A percentile compares a stretch with the other conserved stretches of the same genome.
phyloP scores from a whole-genome alignment of 2,113 vertebrate genomes.

The Ondatra zibethicus region DNA sequence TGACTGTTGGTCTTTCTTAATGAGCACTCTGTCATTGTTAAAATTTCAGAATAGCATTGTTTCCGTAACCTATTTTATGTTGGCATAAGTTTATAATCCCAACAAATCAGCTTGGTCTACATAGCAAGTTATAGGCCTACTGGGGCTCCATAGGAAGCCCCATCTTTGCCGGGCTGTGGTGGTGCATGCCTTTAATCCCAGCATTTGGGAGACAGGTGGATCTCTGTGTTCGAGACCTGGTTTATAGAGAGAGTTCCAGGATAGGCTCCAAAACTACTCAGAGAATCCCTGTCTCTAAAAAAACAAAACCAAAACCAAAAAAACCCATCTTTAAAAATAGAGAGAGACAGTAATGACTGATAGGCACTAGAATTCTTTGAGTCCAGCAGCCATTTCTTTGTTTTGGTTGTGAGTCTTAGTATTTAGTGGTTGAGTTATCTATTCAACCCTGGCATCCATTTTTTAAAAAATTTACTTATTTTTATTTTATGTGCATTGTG shows the following conservation, averaged over 20 bases:
- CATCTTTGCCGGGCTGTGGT: too few relatives aligned
- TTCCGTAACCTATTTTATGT: background rate
- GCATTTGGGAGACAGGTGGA: too few relatives aligned
- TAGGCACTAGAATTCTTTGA: background rate
- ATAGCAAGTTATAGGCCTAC: background rate
- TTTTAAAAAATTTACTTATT: too few relatives aligned
- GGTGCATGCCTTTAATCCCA: too few relatives aligned
- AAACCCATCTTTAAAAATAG: too few relatives aligned
- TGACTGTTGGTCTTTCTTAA: slow-evolving; percentile 21
- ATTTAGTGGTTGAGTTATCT: background rate
- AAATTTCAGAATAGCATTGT: background rate
- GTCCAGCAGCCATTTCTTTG: background rate
- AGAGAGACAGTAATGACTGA: background rate
- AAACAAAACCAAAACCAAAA: too few relatives aligned
- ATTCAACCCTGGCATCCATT: background rate
- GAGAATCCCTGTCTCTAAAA: too few relatives aligned
- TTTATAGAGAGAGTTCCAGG: too few relatives aligned
- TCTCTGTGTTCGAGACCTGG: too few relatives aligned
- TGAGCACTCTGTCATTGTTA: background rate
- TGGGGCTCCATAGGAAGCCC: background rate
- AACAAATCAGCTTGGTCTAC: background rate
- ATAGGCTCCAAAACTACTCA: too few relatives aligned
- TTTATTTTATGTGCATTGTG: too few relatives aligned
- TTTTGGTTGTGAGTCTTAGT: background rate
- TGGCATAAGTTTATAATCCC: background rate